These are phyloP conservation scores for Drosophila ezoana DNA, from an alignment of 2,888 invertebrate genomes.

Conservation along the genomic window DNA sequence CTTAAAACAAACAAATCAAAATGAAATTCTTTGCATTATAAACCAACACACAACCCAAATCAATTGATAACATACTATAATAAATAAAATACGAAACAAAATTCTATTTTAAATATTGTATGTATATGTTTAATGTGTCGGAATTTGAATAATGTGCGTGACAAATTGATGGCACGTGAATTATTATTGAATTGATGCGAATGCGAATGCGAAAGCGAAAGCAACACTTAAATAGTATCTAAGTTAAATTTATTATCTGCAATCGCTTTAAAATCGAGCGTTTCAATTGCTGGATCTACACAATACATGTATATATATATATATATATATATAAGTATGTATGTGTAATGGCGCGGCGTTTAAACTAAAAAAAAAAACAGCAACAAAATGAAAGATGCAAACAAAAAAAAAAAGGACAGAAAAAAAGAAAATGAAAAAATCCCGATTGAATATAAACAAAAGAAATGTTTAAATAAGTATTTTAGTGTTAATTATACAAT, in stretches of 20 bases:
- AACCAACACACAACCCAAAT: slow-evolving; percentile 47
- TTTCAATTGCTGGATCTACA: slow-evolving; percentile 75
- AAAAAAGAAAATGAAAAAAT: slow-evolving; percentile 48
- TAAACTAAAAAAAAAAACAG: slow-evolving; percentile 35
- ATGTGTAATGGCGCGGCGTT: slow-evolving; percentile 41
- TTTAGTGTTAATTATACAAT: slow-evolving; percentile 84
- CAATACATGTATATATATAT: slow-evolving; percentile 47
- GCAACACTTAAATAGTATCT: slow-evolving; percentile 73
- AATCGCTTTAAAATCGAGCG: slow-evolving; percentile 71
- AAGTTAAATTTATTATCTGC: slow-evolving; percentile 73
- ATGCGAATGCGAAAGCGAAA: slow-evolving; percentile 37
- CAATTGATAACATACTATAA: slow-evolving; percentile 72
- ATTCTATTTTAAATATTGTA: slow-evolving; percentile 81
- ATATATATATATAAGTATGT: slow-evolving; percentile 47
- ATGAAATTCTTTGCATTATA: slow-evolving; percentile 63
- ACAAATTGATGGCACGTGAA: slow-evolving; percentile 49
- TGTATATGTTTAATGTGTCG: slow-evolving; percentile 80
- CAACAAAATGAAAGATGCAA: slow-evolving; percentile 41
- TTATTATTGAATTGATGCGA: slow-evolving; percentile 57
- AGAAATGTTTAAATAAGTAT: slow-evolving; percentile 84
- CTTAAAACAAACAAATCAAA: slow-evolving; percentile 61
- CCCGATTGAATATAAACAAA: slow-evolving; percentile 67
- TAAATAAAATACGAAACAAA: slow-evolving; percentile 46
- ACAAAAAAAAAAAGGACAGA: slow-evolving; percentile 41
- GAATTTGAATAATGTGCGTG: slow-evolving; percentile 64